Evolutionary conservation across 2,888 invertebrate species (phyloP).

Genomic region (Drosophila histrio): DNA sequence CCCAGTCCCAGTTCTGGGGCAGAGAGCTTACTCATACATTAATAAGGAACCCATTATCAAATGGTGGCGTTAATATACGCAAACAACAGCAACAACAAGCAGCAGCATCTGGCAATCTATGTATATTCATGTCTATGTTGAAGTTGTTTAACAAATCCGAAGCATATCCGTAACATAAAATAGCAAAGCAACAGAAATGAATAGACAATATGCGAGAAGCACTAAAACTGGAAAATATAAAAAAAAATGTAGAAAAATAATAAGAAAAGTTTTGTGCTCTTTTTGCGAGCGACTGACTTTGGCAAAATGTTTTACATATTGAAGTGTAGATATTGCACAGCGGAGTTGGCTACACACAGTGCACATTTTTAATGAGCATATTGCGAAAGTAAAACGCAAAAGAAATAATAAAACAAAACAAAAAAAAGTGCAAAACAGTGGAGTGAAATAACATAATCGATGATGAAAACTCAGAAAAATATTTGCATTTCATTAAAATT

Average conservation of each 20-base stretch:
- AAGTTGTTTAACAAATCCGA: conserved; percentile 43
- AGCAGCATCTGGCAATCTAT: conserved; percentile 18
- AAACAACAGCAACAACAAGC: conserved; percentile 17
- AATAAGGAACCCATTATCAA: conserved; percentile 71
- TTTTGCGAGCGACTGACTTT: conserved; percentile 57
- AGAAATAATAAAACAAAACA: conserved; percentile 29
- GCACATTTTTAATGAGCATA: conserved; percentile 74
- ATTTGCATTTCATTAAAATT: no score
- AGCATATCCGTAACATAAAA: conserved; percentile 33
- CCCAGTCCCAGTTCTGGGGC: conserved; percentile 9
- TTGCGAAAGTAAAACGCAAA: conserved; percentile 43
- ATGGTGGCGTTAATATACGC: conserved; percentile 60
- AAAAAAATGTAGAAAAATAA: background rate
- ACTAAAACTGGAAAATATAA: conserved; percentile 14
- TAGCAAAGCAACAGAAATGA: conserved; percentile 13
- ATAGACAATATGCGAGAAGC: conserved; percentile 39
- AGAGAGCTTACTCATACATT: conserved; percentile 56
- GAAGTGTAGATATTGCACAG: conserved; percentile 14
- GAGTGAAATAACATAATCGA: background rate
- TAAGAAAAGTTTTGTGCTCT: conserved; percentile 33
- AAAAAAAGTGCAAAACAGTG: conserved; percentile 5
- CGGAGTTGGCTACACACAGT: conserved; percentile 21
- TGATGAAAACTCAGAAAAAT: background rate
- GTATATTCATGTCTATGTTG: conserved; percentile 32
- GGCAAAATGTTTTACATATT: conserved; percentile 36